Evolutionary conservation across 2,888 invertebrate species (phyloP), one percentile per base, ranked within the genome.

Genomic region (Lobophora halterata): DNA sequence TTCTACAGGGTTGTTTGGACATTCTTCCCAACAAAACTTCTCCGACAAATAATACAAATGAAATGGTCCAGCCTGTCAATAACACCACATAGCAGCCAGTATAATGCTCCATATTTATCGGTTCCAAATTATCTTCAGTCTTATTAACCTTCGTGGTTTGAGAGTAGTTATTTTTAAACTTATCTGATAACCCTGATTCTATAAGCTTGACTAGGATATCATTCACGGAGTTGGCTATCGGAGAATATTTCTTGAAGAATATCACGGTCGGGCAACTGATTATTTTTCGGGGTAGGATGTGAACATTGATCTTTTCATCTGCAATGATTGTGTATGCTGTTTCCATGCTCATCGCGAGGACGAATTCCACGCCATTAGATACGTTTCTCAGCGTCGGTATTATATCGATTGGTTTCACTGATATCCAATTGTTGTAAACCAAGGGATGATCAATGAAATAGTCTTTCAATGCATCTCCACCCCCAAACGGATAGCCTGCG

Each of bases 231-330:
- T 49, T 34, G 0, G 35, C 55, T 2, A 85, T 54, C 1, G 79
- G 75, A 3, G 81, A 82, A 46, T 61, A 76, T 39, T 77, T 82
- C 47, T 82, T 82, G 16, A 76, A 79, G 55, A 72, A 83, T 51
- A 82, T 41, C 1, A 70, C 75, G 0, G 65, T 56, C 0, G 80
- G 82, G 34, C 63, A 67, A 7, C 41, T 55, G 0, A 71, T 36
- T n/a, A 85, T 45, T 36, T 40, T 62, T 33, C 73, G 58, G 0
- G 66, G 56, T 26, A 83, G 39, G 18, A 79, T 63, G 34, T 78
- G 69, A 20, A 79, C 50, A 0, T 49, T 44, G 5, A 64, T 42
- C 7, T 61, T 61, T 19, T 61, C 55, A 6, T 56, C 49, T 23
- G 54, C 58, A 3, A 70, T 54, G 31, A 71, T 55, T 9, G 52